These are phyloP conservation scores for Scaptomyza reducta DNA, from an alignment of 2,888 invertebrate genomes.

Conservation along the genomic window DNA sequence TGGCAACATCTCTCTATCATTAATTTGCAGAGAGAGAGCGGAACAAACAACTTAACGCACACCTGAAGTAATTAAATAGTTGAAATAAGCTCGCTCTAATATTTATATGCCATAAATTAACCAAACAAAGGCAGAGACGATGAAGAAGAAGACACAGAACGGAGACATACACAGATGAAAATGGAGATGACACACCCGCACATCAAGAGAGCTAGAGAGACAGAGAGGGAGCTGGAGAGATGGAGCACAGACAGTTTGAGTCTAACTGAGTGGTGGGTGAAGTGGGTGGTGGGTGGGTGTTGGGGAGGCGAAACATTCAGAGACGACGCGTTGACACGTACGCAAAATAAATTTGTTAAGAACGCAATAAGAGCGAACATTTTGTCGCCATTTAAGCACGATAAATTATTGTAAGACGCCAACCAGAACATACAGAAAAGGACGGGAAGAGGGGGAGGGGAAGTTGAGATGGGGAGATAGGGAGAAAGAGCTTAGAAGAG, in stretches of 20 bases:
- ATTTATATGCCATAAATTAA: conserved; percentile 76
- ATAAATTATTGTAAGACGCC: conserved; percentile 67
- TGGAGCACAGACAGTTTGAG: conserved; percentile 11
- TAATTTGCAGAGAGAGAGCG: conserved; percentile 5
- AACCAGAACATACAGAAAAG: background rate
- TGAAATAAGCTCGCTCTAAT: conserved; percentile 75
- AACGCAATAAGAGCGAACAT: conserved; percentile 78
- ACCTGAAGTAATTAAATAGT: conserved; percentile 77
- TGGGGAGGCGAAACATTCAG: conserved; percentile 1
- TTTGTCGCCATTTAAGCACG: conserved; percentile 80
- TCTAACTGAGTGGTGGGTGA: background rate
- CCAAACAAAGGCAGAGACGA: conserved; percentile 60
- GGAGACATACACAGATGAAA: conserved; percentile 11
- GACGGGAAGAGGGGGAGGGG: background rate
- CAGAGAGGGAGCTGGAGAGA: conserved; percentile 1
- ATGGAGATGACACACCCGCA: conserved; percentile 11
- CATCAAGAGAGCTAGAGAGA: conserved; percentile 3
- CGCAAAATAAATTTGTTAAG: conserved; percentile 78
- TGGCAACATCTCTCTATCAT: background rate
- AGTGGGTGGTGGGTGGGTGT: background rate
- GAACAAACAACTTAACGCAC: conserved; percentile 48
- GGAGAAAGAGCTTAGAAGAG: background rate
- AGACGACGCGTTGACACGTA: conserved; percentile 72
- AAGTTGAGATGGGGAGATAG: background rate
- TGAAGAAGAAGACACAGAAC: background rate